Base-by-base conservation (phyloP, 2,888 invertebrate species). In the Sinohyriopsis cumingii region DNA sequence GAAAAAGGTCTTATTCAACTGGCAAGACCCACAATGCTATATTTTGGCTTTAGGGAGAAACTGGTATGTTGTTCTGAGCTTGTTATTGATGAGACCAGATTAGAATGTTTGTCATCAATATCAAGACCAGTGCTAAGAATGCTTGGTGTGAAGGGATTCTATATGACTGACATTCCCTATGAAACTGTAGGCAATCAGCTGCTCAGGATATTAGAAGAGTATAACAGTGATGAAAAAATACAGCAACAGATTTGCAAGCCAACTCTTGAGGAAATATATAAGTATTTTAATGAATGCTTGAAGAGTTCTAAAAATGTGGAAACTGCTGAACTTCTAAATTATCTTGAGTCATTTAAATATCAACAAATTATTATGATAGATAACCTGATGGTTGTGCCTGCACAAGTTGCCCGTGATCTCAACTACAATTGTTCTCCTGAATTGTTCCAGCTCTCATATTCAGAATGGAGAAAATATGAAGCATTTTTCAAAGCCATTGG, bases 1-100 rank as follows among this genome's bases (percentile, higher is more conserved):
- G 33, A 24, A 3, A 33, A 59, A 45, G 7, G 24, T 24, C n/a
- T 53, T 45, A 20, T 45, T n/a, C n/a, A 45, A 12, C 54, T 68
- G 45, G 63, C 55, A n/a, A 57, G 54, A n/a, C 68, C 68, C 56
- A 28, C 19, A 18, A 22, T 20, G 55, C 45, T 68, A 56, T 68
- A 57, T 56, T 33, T 33, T 19, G 20, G 28, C 18, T 45, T 53
- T 45, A 1, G 9, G 19, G 28, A 22, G 25, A 33, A 33, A 25
- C 56, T 68, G 18, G 68, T 68, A 15, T 62, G 63, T 15, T 63
- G 62, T 22, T 45, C 12, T 33, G 54, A 63, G 19, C 24, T 68
- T 22, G 45, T 68, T 22, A 19, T 68, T n/a, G 57, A 68, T 33
- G 33, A 33, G 33, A 5, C 4, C 6, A 33, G 33, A 33, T 33